Base-by-base conservation (phyloP, 1,140 invertebrate species). In the Drosophila biarmipes region DNA sequence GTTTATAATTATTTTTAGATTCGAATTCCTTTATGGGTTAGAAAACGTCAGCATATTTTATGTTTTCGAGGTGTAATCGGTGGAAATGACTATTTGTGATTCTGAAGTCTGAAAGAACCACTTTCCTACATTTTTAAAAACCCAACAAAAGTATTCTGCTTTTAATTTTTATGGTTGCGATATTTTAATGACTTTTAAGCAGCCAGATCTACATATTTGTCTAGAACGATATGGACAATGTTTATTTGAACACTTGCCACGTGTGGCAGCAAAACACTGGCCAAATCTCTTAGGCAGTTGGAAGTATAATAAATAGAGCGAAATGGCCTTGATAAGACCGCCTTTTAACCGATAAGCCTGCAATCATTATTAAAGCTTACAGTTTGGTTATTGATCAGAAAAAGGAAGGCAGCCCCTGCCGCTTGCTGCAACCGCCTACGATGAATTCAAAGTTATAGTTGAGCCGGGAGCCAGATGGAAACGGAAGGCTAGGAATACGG, bases 291-390 rank as follows among this genome's bases (percentile, higher is more conserved):
- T 37, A 29, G 35, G 14, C 38, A 12, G n/a, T 34, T 40, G 51
- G 37, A 24, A n/a, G 46, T n/a, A 27, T 56, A 78, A 86, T 63
- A 74, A 85, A 87, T 80, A 81, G 81, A 51, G 45, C 29, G 21
- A 14, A 43, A 31, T 77, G 63, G 78, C 78, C 74, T 78, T 86
- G 84, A 82, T 86, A 87, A 82, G 64, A 63, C 38, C 57, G 43
- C 71, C 66, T 35, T 57, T n/a, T 24, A 19, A 19, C 38, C 77
- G 82, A 86, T 86, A 86, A 78, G 74, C 69, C 61, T 11, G 64
- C 51, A 72, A 62, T 86, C 78, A 82, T 86, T 87, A 80, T 87
- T 87, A 87, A 87, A 87, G 78, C 82, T 87, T 82, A 82, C 76
- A 87, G 82, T 89, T 81, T 85, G 66, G 76, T 76, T 72, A 76